phyloP scores from a whole-genome alignment of 2,113 vertebrate species.

The Ochotona princeps region DNA sequence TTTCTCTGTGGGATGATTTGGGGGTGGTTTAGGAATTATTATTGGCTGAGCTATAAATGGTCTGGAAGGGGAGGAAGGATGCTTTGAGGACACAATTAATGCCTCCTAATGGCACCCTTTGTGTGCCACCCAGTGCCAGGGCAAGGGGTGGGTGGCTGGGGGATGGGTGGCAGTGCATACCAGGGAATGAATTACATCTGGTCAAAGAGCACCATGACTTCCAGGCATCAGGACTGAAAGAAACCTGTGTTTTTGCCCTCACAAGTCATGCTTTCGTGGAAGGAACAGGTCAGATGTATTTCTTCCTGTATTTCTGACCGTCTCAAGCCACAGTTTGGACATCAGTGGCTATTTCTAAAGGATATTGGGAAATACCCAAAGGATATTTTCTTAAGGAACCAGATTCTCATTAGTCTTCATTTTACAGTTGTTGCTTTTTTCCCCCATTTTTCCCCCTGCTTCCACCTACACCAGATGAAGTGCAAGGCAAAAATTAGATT shows the following conservation, averaged over 20 bases:
- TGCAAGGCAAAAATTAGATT: constrained; percentile 63
- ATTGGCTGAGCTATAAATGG: constrained; percentile 76
- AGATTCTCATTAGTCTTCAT: constrained; percentile 42
- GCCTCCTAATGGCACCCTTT: background rate
- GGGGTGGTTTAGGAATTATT: constrained; percentile 76
- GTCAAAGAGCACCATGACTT: background rate
- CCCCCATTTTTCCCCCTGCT: background rate
- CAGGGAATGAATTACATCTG: background rate
- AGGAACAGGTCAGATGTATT: background rate
- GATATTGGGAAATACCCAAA: constrained; percentile 5
- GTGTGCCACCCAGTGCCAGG: background rate
- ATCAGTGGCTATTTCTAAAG: constrained; percentile 20
- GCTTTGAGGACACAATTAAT: constrained; percentile 3
- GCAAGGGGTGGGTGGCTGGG: no score
- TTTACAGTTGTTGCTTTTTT: constrained; percentile 32
- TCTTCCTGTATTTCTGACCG: background rate
- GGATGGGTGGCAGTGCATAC: background rate
- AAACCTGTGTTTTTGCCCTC: background rate
- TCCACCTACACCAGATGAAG: constrained; percentile 64
- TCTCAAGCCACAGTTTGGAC: background rate
- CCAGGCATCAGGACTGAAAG: background rate
- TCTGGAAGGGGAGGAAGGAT: constrained; percentile 42
- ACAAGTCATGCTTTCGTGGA: background rate
- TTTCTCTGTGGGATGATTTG: constrained; percentile 77
- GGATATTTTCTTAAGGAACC: constrained; percentile 51